phyloP scores from a whole-genome alignment of 2,797 vertebrate species.

The Microtus agrestis region DNA sequence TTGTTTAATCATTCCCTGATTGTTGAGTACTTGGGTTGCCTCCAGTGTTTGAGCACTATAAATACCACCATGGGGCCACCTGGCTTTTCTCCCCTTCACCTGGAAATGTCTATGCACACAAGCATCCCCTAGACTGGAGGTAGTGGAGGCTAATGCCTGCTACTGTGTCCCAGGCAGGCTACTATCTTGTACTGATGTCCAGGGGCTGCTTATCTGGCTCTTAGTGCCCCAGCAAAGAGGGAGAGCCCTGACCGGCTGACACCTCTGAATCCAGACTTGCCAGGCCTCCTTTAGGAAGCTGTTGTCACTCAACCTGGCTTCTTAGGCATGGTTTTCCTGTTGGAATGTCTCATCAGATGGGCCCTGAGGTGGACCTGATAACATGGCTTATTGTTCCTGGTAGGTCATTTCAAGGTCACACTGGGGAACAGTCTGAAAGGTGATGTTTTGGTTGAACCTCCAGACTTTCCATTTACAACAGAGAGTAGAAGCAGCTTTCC shows the following conservation, averaged over 20 bases:
- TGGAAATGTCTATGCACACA: neutral
- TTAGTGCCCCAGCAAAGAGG: neutral
- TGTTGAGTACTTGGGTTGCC: slow-evolving; percentile 31
- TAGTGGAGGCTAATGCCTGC: neutral
- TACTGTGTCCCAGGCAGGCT: neutral
- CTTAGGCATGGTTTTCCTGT: neutral
- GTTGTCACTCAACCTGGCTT: neutral
- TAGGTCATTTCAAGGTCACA: neutral
- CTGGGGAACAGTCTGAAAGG: neutral
- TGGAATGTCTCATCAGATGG: neutral
- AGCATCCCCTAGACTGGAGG: neutral
- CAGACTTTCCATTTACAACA: slow-evolving; percentile 7
- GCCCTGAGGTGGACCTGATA: neutral
- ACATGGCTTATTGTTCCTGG: neutral
- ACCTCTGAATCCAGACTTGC: neutral
- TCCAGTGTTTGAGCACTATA: slow-evolving; percentile 63
- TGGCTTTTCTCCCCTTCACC: slow-evolving; percentile 72
- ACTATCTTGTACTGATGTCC: neutral
- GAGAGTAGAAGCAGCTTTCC: neutral
- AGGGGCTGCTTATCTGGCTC: neutral
- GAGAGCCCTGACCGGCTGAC: neutral
- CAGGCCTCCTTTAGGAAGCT: neutral
- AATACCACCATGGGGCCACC: slow-evolving; percentile 65
- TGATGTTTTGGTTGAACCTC: neutral
- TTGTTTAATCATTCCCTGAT: slow-evolving; percentile 59